Evolutionary conservation across 2,797 vertebrate genomes (phyloP).

Genomic region (Carapus acus): DNA sequence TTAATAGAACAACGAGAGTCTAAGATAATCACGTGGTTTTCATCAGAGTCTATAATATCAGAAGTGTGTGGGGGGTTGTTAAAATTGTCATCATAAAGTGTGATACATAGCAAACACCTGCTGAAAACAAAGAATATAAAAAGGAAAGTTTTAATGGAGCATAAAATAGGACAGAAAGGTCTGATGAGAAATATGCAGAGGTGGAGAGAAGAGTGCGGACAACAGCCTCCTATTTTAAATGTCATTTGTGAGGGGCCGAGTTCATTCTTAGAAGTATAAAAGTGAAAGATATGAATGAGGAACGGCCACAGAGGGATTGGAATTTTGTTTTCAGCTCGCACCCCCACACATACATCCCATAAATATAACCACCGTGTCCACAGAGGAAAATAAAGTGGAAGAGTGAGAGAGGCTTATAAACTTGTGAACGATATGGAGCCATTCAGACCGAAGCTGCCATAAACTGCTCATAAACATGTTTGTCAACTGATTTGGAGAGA

Average conservation of each 20-base stretch:
- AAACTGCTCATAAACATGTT: too few species aligned
- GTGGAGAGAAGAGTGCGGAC: conserved; percentile 7
- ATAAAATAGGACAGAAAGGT: conserved; percentile 19
- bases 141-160: conserved; percentile 11
- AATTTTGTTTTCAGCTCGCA: neutral
- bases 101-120: conserved; percentile 6
- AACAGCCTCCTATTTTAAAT: conserved; percentile 4
- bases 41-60: too few species aligned
- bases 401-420: too few species aligned
- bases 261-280: conserved; percentile 17
- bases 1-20: neutral
- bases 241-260: conserved; percentile 8
- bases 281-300: conserved; percentile 8
- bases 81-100: too few species aligned
- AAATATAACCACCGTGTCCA: conserved; percentile 27
- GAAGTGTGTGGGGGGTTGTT: too few species aligned
- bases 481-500: conserved; percentile 7
- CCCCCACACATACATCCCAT: conserved; percentile 12
- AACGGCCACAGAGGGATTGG: neutral
- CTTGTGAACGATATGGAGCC: too few species aligned
- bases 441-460: too few species aligned
- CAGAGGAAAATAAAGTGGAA: conserved; percentile 12
- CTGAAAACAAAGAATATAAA: conserved; percentile 20
- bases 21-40: neutral
- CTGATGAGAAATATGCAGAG: neutral